These are phyloP conservation scores for Drosophila tani DNA, from an alignment of 1,140 invertebrate genomes.

Conservation along the genomic window DNA sequence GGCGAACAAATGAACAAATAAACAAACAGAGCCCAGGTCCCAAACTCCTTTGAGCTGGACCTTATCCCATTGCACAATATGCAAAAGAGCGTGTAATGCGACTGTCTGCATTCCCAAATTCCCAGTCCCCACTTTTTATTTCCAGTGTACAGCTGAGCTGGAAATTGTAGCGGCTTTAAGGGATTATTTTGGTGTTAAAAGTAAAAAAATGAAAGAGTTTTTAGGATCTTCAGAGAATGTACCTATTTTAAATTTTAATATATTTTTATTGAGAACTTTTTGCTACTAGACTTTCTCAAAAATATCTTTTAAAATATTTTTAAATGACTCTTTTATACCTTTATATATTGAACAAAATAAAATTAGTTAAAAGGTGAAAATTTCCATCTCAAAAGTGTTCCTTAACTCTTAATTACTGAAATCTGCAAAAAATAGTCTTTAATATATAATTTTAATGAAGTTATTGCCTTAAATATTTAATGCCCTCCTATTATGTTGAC, in stretches of 20 bases:
- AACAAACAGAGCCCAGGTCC: slow-evolving; percentile 33
- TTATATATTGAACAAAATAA: no score
- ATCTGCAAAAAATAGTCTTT: neutral
- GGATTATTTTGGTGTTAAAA: neutral
- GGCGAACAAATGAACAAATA: slow-evolving; percentile 60
- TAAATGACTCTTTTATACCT: no score
- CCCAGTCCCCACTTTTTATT: slow-evolving; percentile 2
- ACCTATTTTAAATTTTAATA: no score
- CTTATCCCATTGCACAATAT: slow-evolving; percentile 64
- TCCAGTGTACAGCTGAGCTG: slow-evolving; percentile 7
- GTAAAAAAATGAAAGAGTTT: no score
- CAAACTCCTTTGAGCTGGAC: slow-evolving; percentile 61
- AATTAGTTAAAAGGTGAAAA: no score
- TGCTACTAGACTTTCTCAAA: no score
- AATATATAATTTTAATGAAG: neutral
- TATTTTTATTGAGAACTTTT: no score
- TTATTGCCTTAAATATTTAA: neutral
- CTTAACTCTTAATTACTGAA: neutral
- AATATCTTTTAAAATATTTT: no score
- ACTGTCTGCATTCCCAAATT: slow-evolving; percentile 26
- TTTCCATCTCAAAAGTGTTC: no score
- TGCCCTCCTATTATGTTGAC: slow-evolving; percentile 9
- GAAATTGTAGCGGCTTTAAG: neutral
- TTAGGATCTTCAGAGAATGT: no score
- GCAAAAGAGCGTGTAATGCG: slow-evolving; percentile 74